Evolutionary conservation across 2,888 invertebrate genomes (phyloP).

Genomic region (Synanthedon tipuliformis): DNA sequence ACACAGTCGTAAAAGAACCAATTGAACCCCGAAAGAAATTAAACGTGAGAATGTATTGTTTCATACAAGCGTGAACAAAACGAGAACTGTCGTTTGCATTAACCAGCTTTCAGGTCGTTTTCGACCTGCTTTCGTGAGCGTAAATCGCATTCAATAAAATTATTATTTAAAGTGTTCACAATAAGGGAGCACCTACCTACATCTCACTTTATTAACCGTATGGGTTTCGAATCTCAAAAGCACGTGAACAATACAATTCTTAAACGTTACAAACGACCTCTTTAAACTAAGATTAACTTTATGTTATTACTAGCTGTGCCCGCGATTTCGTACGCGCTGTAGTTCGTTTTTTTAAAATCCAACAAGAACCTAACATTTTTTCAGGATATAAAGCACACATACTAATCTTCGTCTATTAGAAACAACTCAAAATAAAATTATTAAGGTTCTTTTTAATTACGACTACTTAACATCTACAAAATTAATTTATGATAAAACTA

Average conservation of each 20-base stretch:
- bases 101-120: constrained; percentile 65
- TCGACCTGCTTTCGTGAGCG: constrained; percentile 62
- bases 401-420: no score
- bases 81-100: constrained; percentile 55
- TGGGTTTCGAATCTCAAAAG: constrained; percentile 18
- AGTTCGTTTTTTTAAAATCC: no score
- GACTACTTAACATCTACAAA: no score
- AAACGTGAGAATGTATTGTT: constrained; percentile 71
- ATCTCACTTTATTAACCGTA: constrained; percentile 19
- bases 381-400: no score
- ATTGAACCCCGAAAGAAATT: constrained; percentile 66
- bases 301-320: no score
- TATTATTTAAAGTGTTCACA: constrained; percentile 51
- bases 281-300: not conserved
- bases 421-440: no score
- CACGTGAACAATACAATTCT: constrained; percentile 22
- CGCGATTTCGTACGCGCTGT: no score
- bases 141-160: constrained; percentile 62
- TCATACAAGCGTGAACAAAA: constrained; percentile 62
- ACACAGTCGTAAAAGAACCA: constrained; percentile 68
- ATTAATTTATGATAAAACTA: no score
- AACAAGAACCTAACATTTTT: no score
- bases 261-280: constrained; percentile 10
- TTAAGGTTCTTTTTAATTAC: no score
- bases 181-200: constrained; percentile 32